Evolutionary conservation across 2,113 vertebrate genomes (phyloP), one percentile per base, ranked within the genome.

Genomic region (Lathamus discolor): DNA sequence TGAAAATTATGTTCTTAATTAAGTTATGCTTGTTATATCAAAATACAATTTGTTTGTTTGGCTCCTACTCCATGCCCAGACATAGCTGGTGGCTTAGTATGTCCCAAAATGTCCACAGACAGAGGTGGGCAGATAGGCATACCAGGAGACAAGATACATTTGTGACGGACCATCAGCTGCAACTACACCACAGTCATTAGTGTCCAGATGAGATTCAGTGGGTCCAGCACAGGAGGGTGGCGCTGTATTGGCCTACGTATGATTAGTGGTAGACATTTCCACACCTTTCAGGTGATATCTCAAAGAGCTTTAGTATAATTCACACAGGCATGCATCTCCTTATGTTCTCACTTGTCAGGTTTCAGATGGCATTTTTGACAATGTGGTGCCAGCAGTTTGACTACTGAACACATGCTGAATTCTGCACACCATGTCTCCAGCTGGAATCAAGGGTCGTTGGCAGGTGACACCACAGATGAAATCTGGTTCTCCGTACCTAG

Each of bases 401-500:
- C 66, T 95, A 44, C 55, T 74, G 90, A 97, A 74, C 52, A 84
- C 39, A 84, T 80, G 88, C 89, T 94, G 46, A 91, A 95, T 95
- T 92, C 77, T 76, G 63, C 33, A 77, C 90, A 68, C 79, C 68
- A 35, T 48, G 54, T 80, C 92, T 97, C 85, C 82, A 88, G n/a
- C 88, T 95, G 76, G 83, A 97, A 88, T 83, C 87, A 92, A 54
- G 79, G 90, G 79, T 92, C 85, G 24, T 83, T 95, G 96, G 91
- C 96, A 96, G 93, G 90, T 95, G 77, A 93, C 92, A 83, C 64
- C 72, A 79, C 41, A 73, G 61, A 92, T 85, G 74, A 97, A 95
- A 92, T 96, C 95, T 94, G 74, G 44, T 97, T 96, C 86, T 88
- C 90, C 85, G 43, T 46, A 91, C 86, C 89, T 96, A 92, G 89